Evolutionary conservation across 2,113 vertebrate genomes (phyloP), one percentile per base, ranked within the genome.

Genomic region (Lasiurus borealis): DNA sequence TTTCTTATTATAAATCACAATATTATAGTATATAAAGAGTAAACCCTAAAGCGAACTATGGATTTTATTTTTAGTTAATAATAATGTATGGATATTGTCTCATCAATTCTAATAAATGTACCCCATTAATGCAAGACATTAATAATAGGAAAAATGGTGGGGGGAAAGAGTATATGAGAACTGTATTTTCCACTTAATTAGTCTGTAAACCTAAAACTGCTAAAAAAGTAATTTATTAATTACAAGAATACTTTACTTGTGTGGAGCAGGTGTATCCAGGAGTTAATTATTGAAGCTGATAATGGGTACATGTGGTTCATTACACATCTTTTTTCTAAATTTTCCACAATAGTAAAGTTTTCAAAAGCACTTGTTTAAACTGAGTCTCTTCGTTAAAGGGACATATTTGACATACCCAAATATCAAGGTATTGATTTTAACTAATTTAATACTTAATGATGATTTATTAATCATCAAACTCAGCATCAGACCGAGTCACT

Each of bases 221-320:
- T 76, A 8, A 48, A 48, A 81, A 59, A 69, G 27, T n/a, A 73
- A 64, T 40, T 25, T 62, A 25, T n/a, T 52, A 15, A 29, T 80
- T 46, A 16, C n/a, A 76, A 75, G 23, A 27, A 34, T 80, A 14
- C 73, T 31, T 15, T 16, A 64, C 57, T 66, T 85, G 10, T 77
- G 54, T 44, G 40, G 84, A 82, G 57, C 57, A 71, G 8, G 16
- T 83, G 76, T 73, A 11, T 68, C 18, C 34, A 52, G 78, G 80
- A 82, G 14, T 57, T 85, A 68, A 88, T 46, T 96, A 10, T 18
- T 71, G 73, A 82, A 88, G 31, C 50, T 88, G 52, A n/a, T 82
- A 34, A 73, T 68, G 23, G 31, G 11, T 48, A 29, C 29, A 5
- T 25, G 10, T 18, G 0, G 4, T 48, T 83, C 29, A 46, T 46